phyloP scores from a whole-genome alignment of 2,888 invertebrate genomes.

The Aproaerema taeniolella region DNA sequence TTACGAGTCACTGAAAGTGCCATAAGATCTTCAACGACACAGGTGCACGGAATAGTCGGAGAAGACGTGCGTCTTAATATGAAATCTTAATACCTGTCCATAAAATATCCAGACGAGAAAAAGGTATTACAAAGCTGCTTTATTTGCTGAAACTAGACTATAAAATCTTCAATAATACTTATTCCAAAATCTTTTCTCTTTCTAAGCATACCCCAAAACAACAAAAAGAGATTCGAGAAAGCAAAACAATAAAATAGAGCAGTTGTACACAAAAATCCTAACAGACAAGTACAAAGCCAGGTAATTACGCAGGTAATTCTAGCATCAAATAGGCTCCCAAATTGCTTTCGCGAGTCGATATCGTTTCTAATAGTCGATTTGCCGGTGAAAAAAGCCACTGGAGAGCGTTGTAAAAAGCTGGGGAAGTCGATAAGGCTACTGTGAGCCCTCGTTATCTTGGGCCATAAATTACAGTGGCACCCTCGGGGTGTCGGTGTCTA shows the following conservation, averaged over 20 bases:
- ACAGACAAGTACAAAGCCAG: no score
- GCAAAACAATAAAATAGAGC: no score
- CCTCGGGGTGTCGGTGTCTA: slow-evolving; percentile 45
- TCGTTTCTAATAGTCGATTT: slow-evolving; percentile 62
- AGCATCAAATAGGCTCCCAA: slow-evolving; percentile 4
- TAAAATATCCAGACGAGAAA: no score
- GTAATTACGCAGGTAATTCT: slow-evolving; percentile 7
- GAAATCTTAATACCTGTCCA: slow-evolving; percentile 26
- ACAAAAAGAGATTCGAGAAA: no score
- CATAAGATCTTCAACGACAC: slow-evolving; percentile 26
- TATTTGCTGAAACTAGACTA: no score
- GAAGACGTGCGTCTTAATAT: slow-evolving; percentile 27
- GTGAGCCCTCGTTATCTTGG: slow-evolving; percentile 73
- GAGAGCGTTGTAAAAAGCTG: slow-evolving; percentile 59
- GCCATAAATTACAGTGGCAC: slow-evolving; percentile 73
- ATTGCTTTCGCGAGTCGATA: slow-evolving; percentile 61
- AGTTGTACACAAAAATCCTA: no score
- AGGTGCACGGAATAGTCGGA: slow-evolving; percentile 27
- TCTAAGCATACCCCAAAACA: no score
- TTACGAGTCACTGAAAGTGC: slow-evolving; percentile 16
- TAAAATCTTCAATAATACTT: no score
- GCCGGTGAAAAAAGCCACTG: slow-evolving; percentile 60
- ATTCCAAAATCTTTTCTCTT: no score
- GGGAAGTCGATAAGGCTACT: slow-evolving; percentile 70
- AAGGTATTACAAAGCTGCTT: no score